A percentile compares a stretch with the other conserved stretches of the same genome.
These are phyloP conservation scores for Lagria hirta DNA, from an alignment of 2,888 invertebrate genomes.

Conservation along the genomic window DNA sequence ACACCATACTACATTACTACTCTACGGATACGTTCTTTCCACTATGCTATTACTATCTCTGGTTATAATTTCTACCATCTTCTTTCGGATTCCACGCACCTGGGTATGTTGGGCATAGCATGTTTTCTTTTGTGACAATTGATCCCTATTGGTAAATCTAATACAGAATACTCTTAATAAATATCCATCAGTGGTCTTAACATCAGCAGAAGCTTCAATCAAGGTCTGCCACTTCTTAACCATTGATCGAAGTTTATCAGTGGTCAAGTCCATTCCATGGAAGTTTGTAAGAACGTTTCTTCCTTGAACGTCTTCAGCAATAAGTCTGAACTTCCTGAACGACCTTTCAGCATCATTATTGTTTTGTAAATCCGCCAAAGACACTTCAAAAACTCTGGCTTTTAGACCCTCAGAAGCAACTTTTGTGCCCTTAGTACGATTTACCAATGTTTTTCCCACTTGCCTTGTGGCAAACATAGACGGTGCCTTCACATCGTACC, in stretches of 20 bases:
- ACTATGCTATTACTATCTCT: conserved; percentile 85
- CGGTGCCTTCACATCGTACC: conserved; percentile 97
- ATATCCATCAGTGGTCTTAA: conserved; percentile 97
- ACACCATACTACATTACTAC: too few species aligned
- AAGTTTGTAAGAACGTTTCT: conserved; percentile 97
- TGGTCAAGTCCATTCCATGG: conserved; percentile 99
- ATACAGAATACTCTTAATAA: conserved; percentile 96
- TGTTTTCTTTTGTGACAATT: conserved; percentile 92
- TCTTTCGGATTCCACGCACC: conserved; percentile 89
- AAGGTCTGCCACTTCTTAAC: conserved; percentile 99
- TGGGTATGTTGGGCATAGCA: conserved; percentile 98
- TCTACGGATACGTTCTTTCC: too few species aligned
- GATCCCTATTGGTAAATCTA: conserved; percentile 97
- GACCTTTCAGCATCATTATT: conserved; percentile 95
- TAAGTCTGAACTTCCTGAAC: conserved; percentile 96
- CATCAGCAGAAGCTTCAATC: conserved; percentile 96
- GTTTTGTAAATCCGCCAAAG: conserved; percentile 95
- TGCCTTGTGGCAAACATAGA: conserved; percentile 96
- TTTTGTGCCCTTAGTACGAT: conserved; percentile 88
- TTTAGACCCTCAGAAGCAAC: conserved; percentile 98
- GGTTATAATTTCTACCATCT: conserved; percentile 97
- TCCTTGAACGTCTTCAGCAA: conserved; percentile 96
- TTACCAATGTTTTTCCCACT: conserved; percentile 98
- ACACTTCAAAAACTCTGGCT: conserved; percentile 96
- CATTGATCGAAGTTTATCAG: conserved; percentile 98